phyloP scores from a whole-genome alignment of 2,888 invertebrate species.

The Tanaodytes sp. region DNA sequence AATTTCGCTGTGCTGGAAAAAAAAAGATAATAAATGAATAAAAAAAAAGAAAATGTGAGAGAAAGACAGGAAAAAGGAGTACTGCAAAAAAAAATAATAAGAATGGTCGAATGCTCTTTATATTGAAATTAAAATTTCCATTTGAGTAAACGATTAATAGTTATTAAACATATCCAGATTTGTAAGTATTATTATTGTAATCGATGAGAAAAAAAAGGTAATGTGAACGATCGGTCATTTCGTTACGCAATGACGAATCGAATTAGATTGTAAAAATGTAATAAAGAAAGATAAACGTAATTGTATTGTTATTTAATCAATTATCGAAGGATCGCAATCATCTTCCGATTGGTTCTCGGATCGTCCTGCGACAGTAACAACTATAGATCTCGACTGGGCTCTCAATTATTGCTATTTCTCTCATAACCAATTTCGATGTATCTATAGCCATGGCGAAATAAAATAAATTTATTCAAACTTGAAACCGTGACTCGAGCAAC shows the following conservation, averaged over 20 bases:
- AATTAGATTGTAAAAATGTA: conserved; percentile 52
- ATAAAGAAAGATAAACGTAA: conserved; percentile 48
- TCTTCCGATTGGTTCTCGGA: conserved; percentile 28
- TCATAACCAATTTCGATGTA: conserved; percentile 3
- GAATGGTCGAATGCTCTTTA: conserved; percentile 26
- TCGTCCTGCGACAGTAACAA: conserved; percentile 19
- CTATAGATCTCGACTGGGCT: conserved; percentile 26
- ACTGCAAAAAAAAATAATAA: neutral
- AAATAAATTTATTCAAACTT: conserved; percentile 2
- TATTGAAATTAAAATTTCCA: conserved; percentile 29
- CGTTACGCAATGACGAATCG: conserved; percentile 35
- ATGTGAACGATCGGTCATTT: conserved; percentile 32
- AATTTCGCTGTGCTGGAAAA: conserved; percentile 19
- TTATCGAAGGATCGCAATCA: conserved; percentile 37
- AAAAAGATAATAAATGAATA: conserved; percentile 20
- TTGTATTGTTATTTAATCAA: conserved; percentile 40
- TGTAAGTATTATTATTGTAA: conserved; percentile 53
- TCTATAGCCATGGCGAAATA: conserved; percentile 25
- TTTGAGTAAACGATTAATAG: conserved; percentile 44
- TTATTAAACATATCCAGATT: conserved; percentile 52
- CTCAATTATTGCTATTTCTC: neutral
- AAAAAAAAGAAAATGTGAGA: too few species aligned
- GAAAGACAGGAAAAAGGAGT: conserved; percentile 2
- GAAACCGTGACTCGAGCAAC: neutral
- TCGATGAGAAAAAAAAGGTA: conserved; percentile 33